These are phyloP conservation scores for Drosophila emarginata DNA, from an alignment of 2,888 invertebrate species.

Conservation along the genomic window DNA sequence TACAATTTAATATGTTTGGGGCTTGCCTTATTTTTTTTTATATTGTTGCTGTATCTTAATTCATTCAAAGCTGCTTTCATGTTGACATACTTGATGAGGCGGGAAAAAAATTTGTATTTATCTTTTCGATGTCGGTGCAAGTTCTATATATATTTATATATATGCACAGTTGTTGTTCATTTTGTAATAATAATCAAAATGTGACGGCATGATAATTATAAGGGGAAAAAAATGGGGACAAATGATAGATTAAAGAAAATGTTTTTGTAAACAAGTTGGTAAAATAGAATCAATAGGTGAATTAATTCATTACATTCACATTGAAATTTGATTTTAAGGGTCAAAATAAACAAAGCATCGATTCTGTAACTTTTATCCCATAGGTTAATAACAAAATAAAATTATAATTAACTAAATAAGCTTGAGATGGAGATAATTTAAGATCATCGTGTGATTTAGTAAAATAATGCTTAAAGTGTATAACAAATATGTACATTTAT, in stretches of 20 bases:
- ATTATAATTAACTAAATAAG: too few relatives aligned
- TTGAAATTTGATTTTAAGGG: neutral
- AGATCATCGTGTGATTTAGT: too few relatives aligned
- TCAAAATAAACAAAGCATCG: too few relatives aligned
- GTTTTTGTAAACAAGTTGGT: neutral
- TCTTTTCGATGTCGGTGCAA: slow-evolving; percentile 5
- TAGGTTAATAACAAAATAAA: too few relatives aligned
- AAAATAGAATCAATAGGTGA: neutral
- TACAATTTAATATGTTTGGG: neutral
- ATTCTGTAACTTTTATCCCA: too few relatives aligned
- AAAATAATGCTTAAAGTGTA: neutral
- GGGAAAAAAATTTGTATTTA: neutral
- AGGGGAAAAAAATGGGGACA: neutral
- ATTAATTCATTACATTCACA: neutral
- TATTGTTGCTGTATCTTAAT: neutral
- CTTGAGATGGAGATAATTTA: too few relatives aligned
- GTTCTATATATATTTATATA: slow-evolving; percentile 11
- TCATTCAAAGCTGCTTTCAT: neutral
- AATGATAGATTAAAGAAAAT: neutral
- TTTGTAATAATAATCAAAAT: slow-evolving; percentile 32
- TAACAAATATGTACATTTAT: too few relatives aligned
- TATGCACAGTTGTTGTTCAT: slow-evolving; percentile 21
- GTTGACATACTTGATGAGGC: neutral
- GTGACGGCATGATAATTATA: neutral
- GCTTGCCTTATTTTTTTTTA: neutral